Conservation (phyloP, 2,888 invertebrate genomes). For the Caenorhabditis zanzibari region DNA sequence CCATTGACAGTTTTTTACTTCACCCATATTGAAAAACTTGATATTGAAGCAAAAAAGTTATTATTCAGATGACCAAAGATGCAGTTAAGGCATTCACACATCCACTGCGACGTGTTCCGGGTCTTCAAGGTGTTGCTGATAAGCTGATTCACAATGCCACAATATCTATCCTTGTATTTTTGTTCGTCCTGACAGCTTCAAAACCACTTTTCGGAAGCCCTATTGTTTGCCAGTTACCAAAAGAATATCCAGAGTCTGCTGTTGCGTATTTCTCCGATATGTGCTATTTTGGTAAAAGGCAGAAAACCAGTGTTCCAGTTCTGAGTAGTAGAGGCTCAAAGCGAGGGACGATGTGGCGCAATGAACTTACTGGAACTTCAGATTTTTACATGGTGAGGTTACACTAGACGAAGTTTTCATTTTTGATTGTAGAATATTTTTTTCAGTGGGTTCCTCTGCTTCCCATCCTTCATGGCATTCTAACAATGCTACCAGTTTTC, state of each 20-base stretch:
- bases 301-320: background rate
- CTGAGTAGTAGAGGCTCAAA: background rate
- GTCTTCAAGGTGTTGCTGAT: constrained; percentile 25
- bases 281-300: constrained; percentile 55
- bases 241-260: constrained; percentile 45
- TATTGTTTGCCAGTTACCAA: constrained; percentile 39
- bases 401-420: background rate
- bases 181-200: constrained; percentile 20
- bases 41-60: too few relatives aligned
- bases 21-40: background rate
- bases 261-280: constrained; percentile 48
- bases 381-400: constrained; percentile 41
- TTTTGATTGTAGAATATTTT: too few relatives aligned
- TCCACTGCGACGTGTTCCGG: constrained; percentile 9
- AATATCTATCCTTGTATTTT: constrained; percentile 13
- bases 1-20: too few relatives aligned
- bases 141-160: constrained; percentile 28
- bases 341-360: background rate
- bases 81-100: constrained; percentile 6
- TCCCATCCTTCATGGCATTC: background rate
- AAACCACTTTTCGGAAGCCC: constrained; percentile 48
- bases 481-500: constrained; percentile 26
- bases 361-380: constrained; percentile 19
- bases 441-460: constrained; percentile 47
- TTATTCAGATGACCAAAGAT: constrained; percentile 23